Evolutionary conservation across 2,113 vertebrate genomes (phyloP).

Genomic region (Trogon surrucura): DNA sequence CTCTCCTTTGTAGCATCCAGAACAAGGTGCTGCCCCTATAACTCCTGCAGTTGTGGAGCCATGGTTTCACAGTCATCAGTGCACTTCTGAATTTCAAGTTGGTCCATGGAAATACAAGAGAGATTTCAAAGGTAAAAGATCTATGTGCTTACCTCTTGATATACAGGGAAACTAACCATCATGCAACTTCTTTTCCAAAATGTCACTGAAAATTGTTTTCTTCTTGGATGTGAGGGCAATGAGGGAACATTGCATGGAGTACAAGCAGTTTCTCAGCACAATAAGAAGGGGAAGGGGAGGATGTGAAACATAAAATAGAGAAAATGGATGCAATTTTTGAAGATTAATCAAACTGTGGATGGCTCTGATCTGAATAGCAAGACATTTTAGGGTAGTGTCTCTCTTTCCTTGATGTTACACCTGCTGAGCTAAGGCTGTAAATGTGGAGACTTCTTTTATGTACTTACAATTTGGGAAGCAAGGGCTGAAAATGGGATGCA

Average conservation of each 20-base stretch:
- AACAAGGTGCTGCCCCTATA: background rate
- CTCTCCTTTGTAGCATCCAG: background rate
- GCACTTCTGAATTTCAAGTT: background rate
- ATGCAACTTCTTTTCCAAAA: background rate
- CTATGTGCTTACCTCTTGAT: background rate
- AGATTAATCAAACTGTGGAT: background rate
- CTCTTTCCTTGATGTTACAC: background rate
- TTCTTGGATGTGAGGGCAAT: background rate
- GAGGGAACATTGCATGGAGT: background rate
- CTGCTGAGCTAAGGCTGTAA: background rate
- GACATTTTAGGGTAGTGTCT: background rate
- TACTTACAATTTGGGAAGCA: background rate
- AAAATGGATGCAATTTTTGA: background rate
- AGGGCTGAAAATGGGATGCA: background rate
- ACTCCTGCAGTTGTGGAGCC: background rate
- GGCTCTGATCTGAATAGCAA: background rate
- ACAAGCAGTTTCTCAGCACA: background rate
- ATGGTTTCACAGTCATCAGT: background rate
- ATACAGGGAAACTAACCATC: accelerated
- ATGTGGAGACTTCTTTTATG: background rate
- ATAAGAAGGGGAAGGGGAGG: background rate
- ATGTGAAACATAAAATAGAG: background rate
- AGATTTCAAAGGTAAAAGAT: background rate
- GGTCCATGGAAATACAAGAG: background rate
- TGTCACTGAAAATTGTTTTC: background rate